Evolutionary conservation across 2,888 invertebrate genomes (phyloP), one percentile per base, ranked within the genome.

Genomic region (Luperina testacea): DNA sequence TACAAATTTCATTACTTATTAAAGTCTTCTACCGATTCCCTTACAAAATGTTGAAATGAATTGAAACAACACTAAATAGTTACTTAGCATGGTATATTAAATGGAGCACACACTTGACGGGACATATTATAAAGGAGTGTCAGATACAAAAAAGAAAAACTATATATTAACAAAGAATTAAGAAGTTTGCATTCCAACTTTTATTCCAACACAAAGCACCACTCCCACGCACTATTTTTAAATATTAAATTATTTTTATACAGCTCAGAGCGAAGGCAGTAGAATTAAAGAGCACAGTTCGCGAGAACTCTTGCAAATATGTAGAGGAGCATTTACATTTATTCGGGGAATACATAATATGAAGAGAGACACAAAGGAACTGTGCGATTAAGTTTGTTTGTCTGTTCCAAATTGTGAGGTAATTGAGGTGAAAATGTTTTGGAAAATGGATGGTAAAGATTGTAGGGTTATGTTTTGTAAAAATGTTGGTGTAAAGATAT

Each of bases 321-420:
- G 89, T 87, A 81, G 80, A 72, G 48, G 73, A 85, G 78, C 90
- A 91, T 91, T 93, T 91, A 90, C 91, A 93, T 93, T 92, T 92
- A 92, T 91, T 90, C 91, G 84, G 85, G 72, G 91, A 91, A 90
- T 89, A 90, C 87, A 86, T 91, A 90, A 91, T 87, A 85, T 80
- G 80, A 64, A 80, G 70, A 70, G 74, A 61, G 81, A 82, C 77
- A 74, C 75, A 64, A 79, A 76, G 68, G 51, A 74, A 32, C 7
- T 70, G 48, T 59, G 13, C n/a, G 13, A 59, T 57, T 70, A 67
- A 68, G 78, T 83, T 64, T 81, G 87, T 82, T 42, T 72, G 85
- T 89, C 51, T 81, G 78, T 84, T 59, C 7, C 24, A 15, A 72
- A 63, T 27, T 51, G 48, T 59, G 27, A 15, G 4, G 6, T 53